Conservation (phyloP, 2,888 invertebrate genomes). For the Pandemis cinnamomeana region DNA sequence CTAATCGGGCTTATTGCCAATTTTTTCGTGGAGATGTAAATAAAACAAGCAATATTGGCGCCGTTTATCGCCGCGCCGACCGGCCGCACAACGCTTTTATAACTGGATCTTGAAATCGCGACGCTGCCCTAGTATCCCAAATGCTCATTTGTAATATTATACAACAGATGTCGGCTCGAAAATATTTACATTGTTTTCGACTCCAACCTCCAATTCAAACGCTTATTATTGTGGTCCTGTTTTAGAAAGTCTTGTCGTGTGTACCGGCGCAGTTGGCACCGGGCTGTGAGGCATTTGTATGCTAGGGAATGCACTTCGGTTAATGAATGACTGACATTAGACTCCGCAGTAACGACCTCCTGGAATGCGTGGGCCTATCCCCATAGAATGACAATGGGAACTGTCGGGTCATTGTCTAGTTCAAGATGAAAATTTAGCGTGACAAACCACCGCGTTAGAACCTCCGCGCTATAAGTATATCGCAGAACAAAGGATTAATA, state of each 20-base stretch:
- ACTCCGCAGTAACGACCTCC: conserved; percentile 57
- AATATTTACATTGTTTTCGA: conserved; percentile 28
- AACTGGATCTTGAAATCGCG: conserved; percentile 50
- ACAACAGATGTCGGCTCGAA: conserved; percentile 28
- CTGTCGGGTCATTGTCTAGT: conserved; percentile 51
- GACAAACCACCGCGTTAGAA: conserved; percentile 34
- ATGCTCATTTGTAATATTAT: conserved; percentile 44
- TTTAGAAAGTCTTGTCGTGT: conserved; percentile 62
- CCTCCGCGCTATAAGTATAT: conserved; percentile 31
- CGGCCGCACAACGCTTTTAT: conserved; percentile 57
- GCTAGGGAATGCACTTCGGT: conserved; percentile 66
- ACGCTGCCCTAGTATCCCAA: conserved; percentile 39
- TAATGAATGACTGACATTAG: conserved; percentile 72
- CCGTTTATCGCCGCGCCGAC: conserved; percentile 53
- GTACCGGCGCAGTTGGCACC: conserved; percentile 44
- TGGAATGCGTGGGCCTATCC: conserved; percentile 62
- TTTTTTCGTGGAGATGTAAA: conserved; percentile 73
- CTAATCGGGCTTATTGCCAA: conserved; percentile 71
- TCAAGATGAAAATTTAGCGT: conserved; percentile 45
- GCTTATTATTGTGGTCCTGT: conserved; percentile 32
- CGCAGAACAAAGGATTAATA: conserved; percentile 43
- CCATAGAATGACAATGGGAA: conserved; percentile 58
- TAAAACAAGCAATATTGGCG: conserved; percentile 71
- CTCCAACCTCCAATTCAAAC: conserved; percentile 7
- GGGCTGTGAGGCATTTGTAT: conserved; percentile 70